phyloP scores from a whole-genome alignment of 92 coral and sea anemone species.

The Bergia puertoricense region DNA sequence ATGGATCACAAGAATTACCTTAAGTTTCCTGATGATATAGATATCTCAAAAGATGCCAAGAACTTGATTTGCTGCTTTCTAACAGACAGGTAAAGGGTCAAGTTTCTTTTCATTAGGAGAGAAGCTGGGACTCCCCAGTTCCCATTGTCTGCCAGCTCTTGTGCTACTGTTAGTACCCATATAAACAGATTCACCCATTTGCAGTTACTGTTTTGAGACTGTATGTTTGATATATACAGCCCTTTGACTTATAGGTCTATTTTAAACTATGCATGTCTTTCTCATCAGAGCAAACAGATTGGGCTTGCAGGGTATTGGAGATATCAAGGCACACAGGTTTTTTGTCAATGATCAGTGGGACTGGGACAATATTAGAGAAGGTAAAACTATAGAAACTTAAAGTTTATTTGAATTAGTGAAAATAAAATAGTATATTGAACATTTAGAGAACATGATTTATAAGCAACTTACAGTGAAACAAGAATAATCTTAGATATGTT shows the following conservation, averaged over 20 bases:
- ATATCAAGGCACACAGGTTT: constrained; percentile 84
- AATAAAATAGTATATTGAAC: not conserved
- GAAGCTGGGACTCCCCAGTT: too few relatives aligned
- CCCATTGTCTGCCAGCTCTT: too few relatives aligned
- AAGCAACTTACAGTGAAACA: too few relatives aligned
- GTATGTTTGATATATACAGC: not conserved
- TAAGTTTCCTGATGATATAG: constrained; percentile 98
- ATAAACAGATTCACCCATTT: too few relatives aligned
- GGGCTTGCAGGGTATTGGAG: constrained; percentile 86
- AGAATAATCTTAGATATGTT: too few relatives aligned
- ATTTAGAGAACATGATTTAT: too few relatives aligned
- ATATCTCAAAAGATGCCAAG: constrained; percentile 89
- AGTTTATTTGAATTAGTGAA: too few relatives aligned
- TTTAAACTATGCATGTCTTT: not conserved
- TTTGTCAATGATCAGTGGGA: constrained; percentile 88
- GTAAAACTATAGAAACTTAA: constrained; percentile 30
- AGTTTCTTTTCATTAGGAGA: too few relatives aligned
- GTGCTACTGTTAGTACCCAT: too few relatives aligned
- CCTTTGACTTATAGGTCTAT: too few relatives aligned
- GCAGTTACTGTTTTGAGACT: not conserved
- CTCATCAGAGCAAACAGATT: constrained; percentile 69
- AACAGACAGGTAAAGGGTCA: constrained; percentile 75
- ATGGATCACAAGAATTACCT: constrained; percentile 98
- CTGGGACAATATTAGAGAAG: constrained; percentile 92
- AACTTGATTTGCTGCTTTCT: constrained; percentile 89